Evolutionary conservation across 2,888 invertebrate species (phyloP).

Genomic region (Ischnura elegans): DNA sequence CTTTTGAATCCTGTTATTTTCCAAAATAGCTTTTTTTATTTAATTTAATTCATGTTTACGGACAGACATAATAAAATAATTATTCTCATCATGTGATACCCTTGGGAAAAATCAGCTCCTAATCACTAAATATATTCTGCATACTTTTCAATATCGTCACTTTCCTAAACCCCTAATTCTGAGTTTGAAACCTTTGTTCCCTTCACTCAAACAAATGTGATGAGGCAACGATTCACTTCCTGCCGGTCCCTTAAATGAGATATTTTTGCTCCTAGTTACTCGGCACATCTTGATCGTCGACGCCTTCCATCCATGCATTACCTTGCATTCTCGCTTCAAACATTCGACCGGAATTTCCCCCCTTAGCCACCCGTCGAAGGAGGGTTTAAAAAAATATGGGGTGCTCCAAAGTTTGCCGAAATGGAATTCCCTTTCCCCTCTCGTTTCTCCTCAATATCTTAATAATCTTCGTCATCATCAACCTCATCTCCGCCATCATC

Average conservation of each 20-base stretch:
- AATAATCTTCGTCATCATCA: slow-evolving; percentile 29
- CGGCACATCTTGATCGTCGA: background rate
- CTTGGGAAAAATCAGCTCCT: background rate
- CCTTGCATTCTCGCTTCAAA: background rate
- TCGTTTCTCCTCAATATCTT: background rate
- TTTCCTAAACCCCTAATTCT: background rate
- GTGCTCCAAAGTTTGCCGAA: background rate
- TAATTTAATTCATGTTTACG: background rate
- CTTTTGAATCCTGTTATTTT: too few relatives aligned
- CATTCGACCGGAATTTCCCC: background rate
- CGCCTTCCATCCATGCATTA: background rate
- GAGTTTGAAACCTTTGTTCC: background rate
- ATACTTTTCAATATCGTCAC: background rate
- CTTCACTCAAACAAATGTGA: background rate
- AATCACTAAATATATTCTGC: background rate
- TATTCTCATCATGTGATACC: background rate
- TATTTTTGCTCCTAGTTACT: background rate
- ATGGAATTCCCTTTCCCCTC: background rate
- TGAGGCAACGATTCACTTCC: background rate
- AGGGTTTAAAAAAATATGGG: background rate
- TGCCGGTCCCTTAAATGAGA: background rate
- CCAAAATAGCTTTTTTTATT: background rate
- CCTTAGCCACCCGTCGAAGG: background rate
- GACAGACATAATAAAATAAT: too few relatives aligned
- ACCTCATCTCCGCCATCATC: background rate